Evolutionary conservation across 1,140 invertebrate species (phyloP), one percentile per base, ranked within the genome.

Genomic region (Rhopalosiphum padi): DNA sequence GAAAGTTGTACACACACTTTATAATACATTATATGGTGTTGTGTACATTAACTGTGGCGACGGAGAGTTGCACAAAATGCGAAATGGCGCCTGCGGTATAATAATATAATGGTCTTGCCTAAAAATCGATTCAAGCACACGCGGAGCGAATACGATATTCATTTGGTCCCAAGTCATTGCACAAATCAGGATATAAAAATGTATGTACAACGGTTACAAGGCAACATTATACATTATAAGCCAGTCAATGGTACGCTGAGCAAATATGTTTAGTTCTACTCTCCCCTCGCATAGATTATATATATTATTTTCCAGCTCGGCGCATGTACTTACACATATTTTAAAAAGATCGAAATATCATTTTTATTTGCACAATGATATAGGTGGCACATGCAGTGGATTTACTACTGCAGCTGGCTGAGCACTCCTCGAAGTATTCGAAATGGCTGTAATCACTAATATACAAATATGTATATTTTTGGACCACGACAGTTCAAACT

Each of bases 91-190:
- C 60, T 77, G 60, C 60, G n/a, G 60, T 77, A 77, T 77, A 77
- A n/a, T 77, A 77, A 77, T 77, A 77, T 77, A 77, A 77, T 77
- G 60, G 60, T 77, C 30, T 77, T n/a, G 60, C 30, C 60, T 77
- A 77, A 77, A 77, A 77, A 77, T 77, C 60, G 60, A 77, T 15
- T 77, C 60, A 77, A n/a, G 15, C 30, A 77, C 60, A 77, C 60
- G 60, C 30, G n/a, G 60, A 2, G 60, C 30, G 60, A 77, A 77
- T 77, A 77, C 60, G 15, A 77, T 77, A 77, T 77, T n/a, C n/a
- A n/a, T n/a, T 77, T 77, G 30, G 60, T 77, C 60, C n/a, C n/a
- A n/a, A 77, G 60, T 77, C 60, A 77, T 77, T 15, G n/a, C 60
- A 77, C 60, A 77, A 35, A 77, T n/a, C 60, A n/a, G 60, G 60